Evolutionary conservation across 2,888 invertebrate genomes (phyloP).

Genomic region (Marasmarcha lunaedactyla): DNA sequence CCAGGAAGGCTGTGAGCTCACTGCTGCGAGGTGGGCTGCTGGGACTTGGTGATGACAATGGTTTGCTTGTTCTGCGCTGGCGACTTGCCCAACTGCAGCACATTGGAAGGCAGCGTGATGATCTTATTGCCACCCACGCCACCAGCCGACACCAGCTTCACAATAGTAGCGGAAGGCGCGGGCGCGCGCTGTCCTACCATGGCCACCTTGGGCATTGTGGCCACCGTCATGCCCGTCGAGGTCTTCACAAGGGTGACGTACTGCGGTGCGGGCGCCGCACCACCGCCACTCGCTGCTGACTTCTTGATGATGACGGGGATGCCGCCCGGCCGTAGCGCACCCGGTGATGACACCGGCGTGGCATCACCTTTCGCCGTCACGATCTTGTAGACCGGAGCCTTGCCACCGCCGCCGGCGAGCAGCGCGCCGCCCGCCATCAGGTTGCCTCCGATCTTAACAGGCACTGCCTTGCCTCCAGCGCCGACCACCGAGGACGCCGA

Average conservation of each 20-base stretch:
- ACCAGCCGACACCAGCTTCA: conserved; percentile 74
- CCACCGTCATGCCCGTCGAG: conserved; percentile 91
- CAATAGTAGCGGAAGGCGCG: conserved; percentile 69
- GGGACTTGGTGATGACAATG: conserved; percentile 72
- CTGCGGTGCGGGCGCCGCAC: conserved; percentile 40
- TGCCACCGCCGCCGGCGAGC: conserved; percentile 47
- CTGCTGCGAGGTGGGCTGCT: conserved; percentile 42
- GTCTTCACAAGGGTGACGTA: conserved; percentile 96
- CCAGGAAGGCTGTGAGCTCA: conserved; percentile 31
- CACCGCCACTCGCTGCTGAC: conserved; percentile 69
- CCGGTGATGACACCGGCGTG: conserved; percentile 30
- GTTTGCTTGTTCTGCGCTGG: conserved; percentile 72
- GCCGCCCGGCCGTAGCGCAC: conserved; percentile 64
- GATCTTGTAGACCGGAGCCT: conserved; percentile 62
- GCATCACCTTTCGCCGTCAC: conserved; percentile 57
- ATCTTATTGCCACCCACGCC: conserved; percentile 70
- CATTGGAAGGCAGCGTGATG: conserved; percentile 82
- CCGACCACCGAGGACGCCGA: conserved; percentile 39
- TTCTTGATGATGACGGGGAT: conserved; percentile 82
- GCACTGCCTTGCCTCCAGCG: conserved; percentile 26
- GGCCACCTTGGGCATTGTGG: conserved; percentile 72
- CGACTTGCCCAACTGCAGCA: conserved; percentile 84
- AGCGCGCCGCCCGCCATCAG: conserved; percentile 42
- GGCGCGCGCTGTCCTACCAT: conserved; percentile 44
- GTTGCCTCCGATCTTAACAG: conserved; percentile 50